Conservation (phyloP, 2,888 invertebrate species). For the Dynastes tityus region DNA sequence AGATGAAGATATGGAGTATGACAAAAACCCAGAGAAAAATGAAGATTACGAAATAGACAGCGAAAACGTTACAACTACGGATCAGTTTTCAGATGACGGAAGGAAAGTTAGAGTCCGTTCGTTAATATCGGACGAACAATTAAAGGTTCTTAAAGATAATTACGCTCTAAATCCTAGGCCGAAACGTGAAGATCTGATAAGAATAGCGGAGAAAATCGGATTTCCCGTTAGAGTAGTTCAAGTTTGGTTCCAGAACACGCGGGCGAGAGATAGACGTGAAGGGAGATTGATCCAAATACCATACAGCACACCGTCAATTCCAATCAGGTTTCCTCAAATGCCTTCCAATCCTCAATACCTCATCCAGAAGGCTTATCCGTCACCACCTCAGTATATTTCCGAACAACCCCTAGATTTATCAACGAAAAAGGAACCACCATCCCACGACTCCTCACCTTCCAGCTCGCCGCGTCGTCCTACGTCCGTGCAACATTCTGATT, state of each 20-base stretch:
- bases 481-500: conserved; percentile 77
- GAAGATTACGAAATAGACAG: conserved; percentile 73
- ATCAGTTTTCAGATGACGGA: conserved; percentile 73
- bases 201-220: conserved; percentile 86
- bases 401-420: conserved; percentile 95
- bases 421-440: conserved; percentile 80
- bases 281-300: conserved; percentile 72
- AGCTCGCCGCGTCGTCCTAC: conserved; percentile 78
- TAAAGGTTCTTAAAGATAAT: conserved; percentile 89
- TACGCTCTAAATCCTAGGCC: conserved; percentile 94
- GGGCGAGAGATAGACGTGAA: conserved; percentile 89
- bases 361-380: conserved; percentile 56
- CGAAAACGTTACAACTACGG: conserved; percentile 72
- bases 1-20: conserved; percentile 74
- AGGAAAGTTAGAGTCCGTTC: conserved; percentile 93
- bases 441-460: conserved; percentile 75
- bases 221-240: conserved; percentile 87
- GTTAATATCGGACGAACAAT: conserved; percentile 94
- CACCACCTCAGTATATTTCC: conserved; percentile 61
- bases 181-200: conserved; percentile 92
- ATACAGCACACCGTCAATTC: conserved; percentile 59
- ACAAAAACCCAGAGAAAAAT: conserved; percentile 70
- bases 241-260: conserved; percentile 97
- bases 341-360: conserved; percentile 63
- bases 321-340: conserved; percentile 60